Evolutionary conservation across 2,797 vertebrate species (phyloP).

Genomic region (Pseudopleuronectes americanus): DNA sequence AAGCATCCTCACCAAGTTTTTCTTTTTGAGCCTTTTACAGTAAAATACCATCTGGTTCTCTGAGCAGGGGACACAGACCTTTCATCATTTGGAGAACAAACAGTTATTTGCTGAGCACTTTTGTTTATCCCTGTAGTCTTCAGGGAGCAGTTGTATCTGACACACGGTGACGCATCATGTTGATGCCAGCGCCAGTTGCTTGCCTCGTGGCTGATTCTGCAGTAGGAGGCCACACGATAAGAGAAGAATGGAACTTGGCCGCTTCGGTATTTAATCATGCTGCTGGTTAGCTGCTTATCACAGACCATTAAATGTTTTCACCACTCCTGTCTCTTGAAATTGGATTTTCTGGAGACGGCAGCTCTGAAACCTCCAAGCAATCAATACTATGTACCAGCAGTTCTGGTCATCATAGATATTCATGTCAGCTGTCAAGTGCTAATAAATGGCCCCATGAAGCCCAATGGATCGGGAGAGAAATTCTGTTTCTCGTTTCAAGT

Average conservation of each 20-base stretch:
- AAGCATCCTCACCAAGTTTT: no score
- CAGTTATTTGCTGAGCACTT: no score
- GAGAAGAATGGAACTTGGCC: conserved; percentile 15
- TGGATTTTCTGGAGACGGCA: conserved; percentile 15
- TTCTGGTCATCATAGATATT: conserved; percentile 5
- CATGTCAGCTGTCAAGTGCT: conserved; percentile 20
- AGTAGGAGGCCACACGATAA: not conserved
- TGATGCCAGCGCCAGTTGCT: not conserved
- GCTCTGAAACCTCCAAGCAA: conserved; percentile 9
- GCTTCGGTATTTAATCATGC: conserved; percentile 28
- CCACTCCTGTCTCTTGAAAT: conserved; percentile 31
- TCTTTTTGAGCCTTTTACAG: no score
- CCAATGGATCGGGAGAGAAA: not conserved
- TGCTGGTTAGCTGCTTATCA: conserved; percentile 31
- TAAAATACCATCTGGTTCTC: no score
- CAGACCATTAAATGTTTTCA: conserved; percentile 35
- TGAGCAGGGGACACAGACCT: no score
- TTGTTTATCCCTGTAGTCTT: not conserved
- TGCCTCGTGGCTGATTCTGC: not conserved
- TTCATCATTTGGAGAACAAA: no score
- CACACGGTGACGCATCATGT: conserved; percentile 8
- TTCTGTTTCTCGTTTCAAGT: conserved; percentile 8
- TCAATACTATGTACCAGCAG: conserved; percentile 51
- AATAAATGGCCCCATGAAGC: conserved; percentile 35
- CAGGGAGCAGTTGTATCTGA: conserved; percentile 8